A percentile compares a stretch with the other conserved stretches of the same genome.
Evolutionary conservation across 2,888 invertebrate species (phyloP).

Genomic region (Elegia similella): DNA sequence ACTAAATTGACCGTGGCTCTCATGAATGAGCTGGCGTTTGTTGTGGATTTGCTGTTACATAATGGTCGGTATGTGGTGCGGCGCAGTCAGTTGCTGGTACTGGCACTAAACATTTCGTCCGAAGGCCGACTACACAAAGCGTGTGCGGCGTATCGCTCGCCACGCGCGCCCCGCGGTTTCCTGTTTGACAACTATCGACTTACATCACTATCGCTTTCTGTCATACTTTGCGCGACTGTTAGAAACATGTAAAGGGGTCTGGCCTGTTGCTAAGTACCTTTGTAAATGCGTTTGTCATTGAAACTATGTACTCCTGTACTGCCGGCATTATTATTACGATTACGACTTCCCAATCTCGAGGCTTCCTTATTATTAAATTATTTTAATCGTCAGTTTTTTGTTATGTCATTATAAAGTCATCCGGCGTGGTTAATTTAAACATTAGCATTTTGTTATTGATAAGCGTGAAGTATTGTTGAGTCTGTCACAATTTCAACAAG

Average conservation of each 20-base stretch:
- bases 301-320: conserved; percentile 56
- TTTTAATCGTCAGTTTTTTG: conserved; percentile 47
- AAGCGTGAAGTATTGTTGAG: conserved; percentile 43
- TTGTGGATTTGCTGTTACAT: conserved; percentile 64
- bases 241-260: conserved; percentile 75
- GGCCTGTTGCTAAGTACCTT: conserved; percentile 69
- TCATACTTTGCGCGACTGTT: conserved; percentile 69
- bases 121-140: conserved; percentile 72
- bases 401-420: conserved; percentile 41
- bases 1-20: conserved; percentile 50
- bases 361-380: conserved; percentile 66
- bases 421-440: conserved; percentile 42
- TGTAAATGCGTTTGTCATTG: conserved; percentile 61
- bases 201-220: conserved; percentile 81
- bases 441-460: conserved; percentile 51
- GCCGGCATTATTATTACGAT: conserved; percentile 65
- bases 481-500: conserved; percentile 47
- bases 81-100: conserved; percentile 38
- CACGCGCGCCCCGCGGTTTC: conserved; percentile 77
- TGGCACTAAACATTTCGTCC: conserved; percentile 66
- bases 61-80: conserved; percentile 59
- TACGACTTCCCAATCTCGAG: conserved; percentile 59
- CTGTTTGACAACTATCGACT: conserved; percentile 81
- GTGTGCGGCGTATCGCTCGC: conserved; percentile 64
- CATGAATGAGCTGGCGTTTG: conserved; percentile 72